Conservation (phyloP, 1,140 invertebrate genomes). For the Trichonephila clavata region DNA sequence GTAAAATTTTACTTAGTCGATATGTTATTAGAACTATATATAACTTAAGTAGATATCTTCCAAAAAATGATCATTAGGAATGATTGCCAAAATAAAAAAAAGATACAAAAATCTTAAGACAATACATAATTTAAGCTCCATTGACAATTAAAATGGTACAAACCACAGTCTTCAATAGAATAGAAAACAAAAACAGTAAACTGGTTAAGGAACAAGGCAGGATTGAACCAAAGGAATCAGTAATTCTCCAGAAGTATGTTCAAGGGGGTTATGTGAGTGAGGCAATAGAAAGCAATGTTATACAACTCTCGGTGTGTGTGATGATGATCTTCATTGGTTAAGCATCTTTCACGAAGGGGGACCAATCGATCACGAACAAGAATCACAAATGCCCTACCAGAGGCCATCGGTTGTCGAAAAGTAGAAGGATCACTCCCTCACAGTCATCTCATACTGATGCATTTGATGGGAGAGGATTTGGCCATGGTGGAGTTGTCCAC, state of each 20-base stretch:
- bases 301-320: neutral
- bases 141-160: neutral
- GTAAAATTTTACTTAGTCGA: no score
- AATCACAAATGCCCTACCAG: slow-evolving; percentile 47
- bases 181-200: neutral
- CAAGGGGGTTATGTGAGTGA: neutral
- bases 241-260: slow-evolving; percentile 12
- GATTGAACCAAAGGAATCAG: neutral
- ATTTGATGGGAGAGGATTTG: slow-evolving; percentile 68
- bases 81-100: no score
- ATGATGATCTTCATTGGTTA: slow-evolving; percentile 44
- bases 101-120: neutral
- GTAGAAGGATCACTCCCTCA: neutral
- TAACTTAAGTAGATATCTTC: no score
- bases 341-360: slow-evolving; percentile 41
- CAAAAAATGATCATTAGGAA: no score
- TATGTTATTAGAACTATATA: no score
- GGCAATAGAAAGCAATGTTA: slow-evolving; percentile 10
- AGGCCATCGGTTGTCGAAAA: slow-evolving; percentile 25
- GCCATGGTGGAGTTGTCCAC: slow-evolving; percentile 83
- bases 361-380: slow-evolving; percentile 12
- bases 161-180: neutral
- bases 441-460: slow-evolving; percentile 76
- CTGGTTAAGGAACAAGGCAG: neutral
- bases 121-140: slow-evolving; percentile 7